phyloP scores from a whole-genome alignment of 2,113 vertebrate genomes.

The Gallinago media region DNA sequence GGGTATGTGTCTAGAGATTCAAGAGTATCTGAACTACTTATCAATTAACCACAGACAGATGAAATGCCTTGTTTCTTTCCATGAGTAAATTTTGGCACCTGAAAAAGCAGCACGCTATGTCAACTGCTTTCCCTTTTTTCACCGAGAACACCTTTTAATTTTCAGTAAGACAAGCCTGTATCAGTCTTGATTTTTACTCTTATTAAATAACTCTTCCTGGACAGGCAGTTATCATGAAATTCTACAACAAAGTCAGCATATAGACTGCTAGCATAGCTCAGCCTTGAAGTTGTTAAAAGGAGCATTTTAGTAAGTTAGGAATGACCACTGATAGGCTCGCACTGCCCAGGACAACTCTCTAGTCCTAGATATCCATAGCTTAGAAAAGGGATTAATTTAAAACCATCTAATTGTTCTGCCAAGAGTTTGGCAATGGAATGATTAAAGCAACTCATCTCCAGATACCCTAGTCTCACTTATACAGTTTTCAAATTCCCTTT shows the following conservation, averaged over 20 bases:
- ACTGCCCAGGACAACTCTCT: not conserved
- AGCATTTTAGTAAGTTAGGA: not conserved
- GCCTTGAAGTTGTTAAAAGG: not conserved
- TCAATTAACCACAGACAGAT: not conserved
- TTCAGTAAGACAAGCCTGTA: not conserved
- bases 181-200: not conserved
- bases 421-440: not conserved
- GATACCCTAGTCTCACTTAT: not conserved
- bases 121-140: not conserved
- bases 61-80: not conserved
- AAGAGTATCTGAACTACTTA: not conserved
- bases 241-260: not conserved
- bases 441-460: not conserved
- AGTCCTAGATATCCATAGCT: not conserved
- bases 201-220: not conserved
- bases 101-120: not conserved
- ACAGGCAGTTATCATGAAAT: not conserved
- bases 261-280: not conserved
- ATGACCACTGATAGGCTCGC: not conserved
- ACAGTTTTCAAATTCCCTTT: not conserved
- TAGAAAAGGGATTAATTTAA: not conserved
- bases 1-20: not conserved
- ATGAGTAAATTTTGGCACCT: not conserved
- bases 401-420: not conserved
- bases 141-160: not conserved